Percentiles rank a stretch among this genome's conserved stretches.
These are phyloP conservation scores for Staurois parvus DNA, from an alignment of 2,797 vertebrate species.

Conservation along the genomic window DNA sequence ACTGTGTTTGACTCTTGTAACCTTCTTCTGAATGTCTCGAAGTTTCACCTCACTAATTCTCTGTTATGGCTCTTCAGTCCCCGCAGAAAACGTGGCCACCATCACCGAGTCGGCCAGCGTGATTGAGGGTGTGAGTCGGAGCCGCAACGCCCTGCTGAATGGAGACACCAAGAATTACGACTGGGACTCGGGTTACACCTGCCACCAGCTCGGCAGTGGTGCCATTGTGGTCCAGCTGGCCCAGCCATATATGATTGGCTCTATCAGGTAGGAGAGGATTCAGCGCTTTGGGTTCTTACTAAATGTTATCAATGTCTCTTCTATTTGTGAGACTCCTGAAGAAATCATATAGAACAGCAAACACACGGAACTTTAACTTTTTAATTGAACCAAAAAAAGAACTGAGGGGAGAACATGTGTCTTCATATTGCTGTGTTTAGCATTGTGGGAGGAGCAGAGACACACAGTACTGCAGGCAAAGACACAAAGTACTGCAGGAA, in stretches of 20 bases:
- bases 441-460: no score
- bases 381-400: no score
- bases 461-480: no score
- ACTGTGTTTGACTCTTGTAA: no score
- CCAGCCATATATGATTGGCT: constrained; percentile 91
- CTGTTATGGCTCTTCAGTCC: constrained; percentile 79
- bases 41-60: constrained; percentile 30
- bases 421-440: no score
- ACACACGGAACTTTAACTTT: no score
- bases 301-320: no score
- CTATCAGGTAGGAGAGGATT: constrained; percentile 81
- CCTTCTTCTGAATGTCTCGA: background rate
- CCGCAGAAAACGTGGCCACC: constrained; percentile 91
- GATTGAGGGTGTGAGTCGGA: constrained; percentile 94
- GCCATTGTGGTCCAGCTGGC: constrained; percentile 96
- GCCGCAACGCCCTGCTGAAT: constrained; percentile 93
- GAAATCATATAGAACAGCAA: no score
- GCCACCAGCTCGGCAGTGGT: constrained; percentile 95
- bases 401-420: no score
- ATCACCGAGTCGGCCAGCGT: constrained; percentile 92
- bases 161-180: constrained; percentile 97
- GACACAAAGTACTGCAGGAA: no score
- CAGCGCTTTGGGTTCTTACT: no score
- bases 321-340: no score
- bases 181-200: constrained; percentile 98